Conservation (phyloP, 2,113 vertebrate genomes). For the Eretmochelys imbricata region DNA sequence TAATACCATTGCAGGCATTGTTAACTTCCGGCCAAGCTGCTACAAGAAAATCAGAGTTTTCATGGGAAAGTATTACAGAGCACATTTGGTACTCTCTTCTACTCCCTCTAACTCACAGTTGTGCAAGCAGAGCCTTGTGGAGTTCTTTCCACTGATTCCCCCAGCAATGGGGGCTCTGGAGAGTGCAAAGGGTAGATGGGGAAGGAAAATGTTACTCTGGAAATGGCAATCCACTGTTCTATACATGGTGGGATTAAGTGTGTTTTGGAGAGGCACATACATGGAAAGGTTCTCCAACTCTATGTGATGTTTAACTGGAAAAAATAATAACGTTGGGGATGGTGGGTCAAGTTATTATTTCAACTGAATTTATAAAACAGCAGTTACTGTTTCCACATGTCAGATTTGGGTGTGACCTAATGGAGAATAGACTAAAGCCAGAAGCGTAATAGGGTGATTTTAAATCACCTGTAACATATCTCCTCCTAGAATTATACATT, state of each 20-base stretch:
- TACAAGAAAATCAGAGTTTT: background rate
- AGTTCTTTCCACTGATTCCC: background rate
- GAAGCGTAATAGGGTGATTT: background rate
- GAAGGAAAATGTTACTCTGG: background rate
- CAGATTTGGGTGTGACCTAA: background rate
- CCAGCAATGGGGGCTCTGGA: background rate
- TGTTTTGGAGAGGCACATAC: background rate
- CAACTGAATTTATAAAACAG: constrained; percentile 1
- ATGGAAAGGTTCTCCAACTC: background rate
- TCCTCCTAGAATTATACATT: background rate
- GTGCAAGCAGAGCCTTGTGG: background rate
- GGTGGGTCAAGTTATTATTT: background rate
- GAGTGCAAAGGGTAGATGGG: background rate
- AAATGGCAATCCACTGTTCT: background rate
- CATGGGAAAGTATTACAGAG: background rate
- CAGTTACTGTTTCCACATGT: background rate
- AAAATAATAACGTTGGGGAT: background rate
- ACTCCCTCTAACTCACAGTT: background rate
- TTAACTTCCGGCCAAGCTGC: background rate
- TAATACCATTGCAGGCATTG: background rate
- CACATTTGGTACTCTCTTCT: background rate
- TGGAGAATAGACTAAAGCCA: background rate
- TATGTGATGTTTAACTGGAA: background rate
- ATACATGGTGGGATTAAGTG: background rate
- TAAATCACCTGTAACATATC: background rate